A percentile compares a stretch with the other conserved stretches of the same genome.
Evolutionary conservation across 2,888 invertebrate genomes (phyloP).

Genomic region (Aphodius granarius): DNA sequence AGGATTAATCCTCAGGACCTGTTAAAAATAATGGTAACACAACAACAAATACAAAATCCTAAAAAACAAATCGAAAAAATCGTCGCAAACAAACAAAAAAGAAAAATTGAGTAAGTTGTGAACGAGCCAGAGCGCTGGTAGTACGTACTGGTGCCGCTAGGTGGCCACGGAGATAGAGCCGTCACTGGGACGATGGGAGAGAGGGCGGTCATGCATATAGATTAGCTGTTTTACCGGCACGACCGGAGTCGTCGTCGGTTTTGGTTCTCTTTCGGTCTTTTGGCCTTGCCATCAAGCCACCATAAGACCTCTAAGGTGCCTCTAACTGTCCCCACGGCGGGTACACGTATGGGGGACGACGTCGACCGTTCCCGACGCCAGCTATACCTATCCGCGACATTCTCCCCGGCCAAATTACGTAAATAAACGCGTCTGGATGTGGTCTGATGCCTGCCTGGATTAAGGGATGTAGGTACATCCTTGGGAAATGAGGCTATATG

Average conservation of each 20-base stretch:
- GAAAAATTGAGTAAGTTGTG: constrained; percentile 5
- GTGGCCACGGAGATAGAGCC: constrained; percentile 53
- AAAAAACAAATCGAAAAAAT: not conserved
- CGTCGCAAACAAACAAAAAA: no score
- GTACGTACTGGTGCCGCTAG: constrained; percentile 40
- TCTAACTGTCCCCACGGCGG: not conserved
- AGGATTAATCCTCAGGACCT: no score
- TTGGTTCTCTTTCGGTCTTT: constrained; percentile 21
- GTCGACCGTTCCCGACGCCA: not conserved
- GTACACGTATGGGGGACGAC: not conserved
- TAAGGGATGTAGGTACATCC: not conserved
- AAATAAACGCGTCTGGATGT: not conserved
- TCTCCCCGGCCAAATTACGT: not conserved
- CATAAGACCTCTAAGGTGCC: no score
- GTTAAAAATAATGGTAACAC: no score
- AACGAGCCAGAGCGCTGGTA: constrained; percentile 33
- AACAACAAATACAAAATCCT: no score
- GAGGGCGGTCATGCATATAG: constrained; percentile 57
- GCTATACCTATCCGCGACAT: not conserved
- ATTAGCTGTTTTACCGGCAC: constrained; percentile 58
- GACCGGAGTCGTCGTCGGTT: constrained; percentile 31
- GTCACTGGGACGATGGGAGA: constrained; percentile 44
- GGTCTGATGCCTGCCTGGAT: not conserved
- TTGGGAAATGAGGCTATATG: not conserved
- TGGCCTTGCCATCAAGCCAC: constrained; percentile 1